Base-by-base conservation (phyloP, 2,888 invertebrate genomes). In the Neelides folsomi region DNA sequence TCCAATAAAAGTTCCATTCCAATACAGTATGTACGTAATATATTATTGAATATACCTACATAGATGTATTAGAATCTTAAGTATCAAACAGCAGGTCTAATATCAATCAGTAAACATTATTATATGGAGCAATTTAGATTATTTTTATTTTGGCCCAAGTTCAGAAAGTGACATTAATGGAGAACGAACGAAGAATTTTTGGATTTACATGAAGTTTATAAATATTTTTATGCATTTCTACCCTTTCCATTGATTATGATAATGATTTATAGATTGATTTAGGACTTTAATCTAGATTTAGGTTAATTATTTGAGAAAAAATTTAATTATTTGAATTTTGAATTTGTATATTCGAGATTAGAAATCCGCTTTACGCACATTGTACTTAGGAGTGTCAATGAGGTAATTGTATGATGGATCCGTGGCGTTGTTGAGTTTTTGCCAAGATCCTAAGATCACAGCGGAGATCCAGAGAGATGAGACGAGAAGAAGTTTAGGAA, bases 361-460 rank as follows among this genome's bases (percentile, higher is more conserved):
- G 20, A 20, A 42, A 13, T 27, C 7, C 27, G 7, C 27, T 27
- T 27, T 5, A 73, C 78, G 78, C 71, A 87, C 88, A 66, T 83
- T 80, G 70, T 86, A 89, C 71, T 86, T 83, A 8, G 80, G 78
- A 2, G 83, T 81, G 68, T 89, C 88, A 59, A 85, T 79, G 66
- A 81, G 79, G 69, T 92, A 92, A 70, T 89, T 89, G 70, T 86
- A 94, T 0, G 92, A 90, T 0, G 94, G 94, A 72, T 95, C 93
- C 63, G 81, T 78, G 40, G 86, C 75, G 66, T 87, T 87, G 68
- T 87, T 86, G 67, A 82, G 84, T 66, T 86, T 85, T 70, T 94
- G 85, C 90, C 92, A 92, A 2, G 86, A 81, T 2, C 90, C 82
- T 63, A 94, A 70, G 18, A 86, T 81, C 57, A 93, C 78, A 9